Evolutionary conservation across 2,888 invertebrate species (phyloP), one percentile per base, ranked within the genome.

Genomic region (Prosopocoilus inquinatus): DNA sequence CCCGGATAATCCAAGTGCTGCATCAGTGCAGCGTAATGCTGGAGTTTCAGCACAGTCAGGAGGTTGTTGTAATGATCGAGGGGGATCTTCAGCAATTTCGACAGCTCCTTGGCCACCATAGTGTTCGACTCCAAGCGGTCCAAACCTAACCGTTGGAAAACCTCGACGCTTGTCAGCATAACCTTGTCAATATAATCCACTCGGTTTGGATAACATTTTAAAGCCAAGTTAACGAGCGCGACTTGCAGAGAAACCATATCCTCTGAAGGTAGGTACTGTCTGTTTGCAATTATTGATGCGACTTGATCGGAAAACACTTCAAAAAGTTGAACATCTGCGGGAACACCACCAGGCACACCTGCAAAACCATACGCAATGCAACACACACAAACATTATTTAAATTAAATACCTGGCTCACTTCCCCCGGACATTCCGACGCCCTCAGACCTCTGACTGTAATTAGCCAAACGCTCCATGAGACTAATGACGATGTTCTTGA

Each of bases 271-370:
- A 99, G 93, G 74, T 97, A 94, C 57, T 90, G 90, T 43, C 98
- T 88, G 58, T 90, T 93, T 86, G 94, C 78, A 58, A 97, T 95
- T 64, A 98, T 96, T 56, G 91, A 90, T 1, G 96, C 93, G 2
- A 98, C 94, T 80, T 99, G 98, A 68, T 95, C 91, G 1, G 96
- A 97, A 78, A 99, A 99, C 35, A 98, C 96, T 73, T 98, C 96
- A 77, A 99, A 99, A 5, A 99, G 81, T 73, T 96, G 91, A 11
- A 97, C 94, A 67, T 96, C 93, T 57, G 89, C 83, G 2, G 59
- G 60, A 47, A 63, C 50, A 13, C 55, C 61, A 13, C 50, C 36
- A 33, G 57, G 47, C 52, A 33, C 50, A 47, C 50, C 63, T 62
- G 43, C 9, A 50, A 54, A 35, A n/a, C n/a, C n/a, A 20, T 1